Conservation (phyloP, 2,888 invertebrate genomes). For the Copidosoma aretas region DNA sequence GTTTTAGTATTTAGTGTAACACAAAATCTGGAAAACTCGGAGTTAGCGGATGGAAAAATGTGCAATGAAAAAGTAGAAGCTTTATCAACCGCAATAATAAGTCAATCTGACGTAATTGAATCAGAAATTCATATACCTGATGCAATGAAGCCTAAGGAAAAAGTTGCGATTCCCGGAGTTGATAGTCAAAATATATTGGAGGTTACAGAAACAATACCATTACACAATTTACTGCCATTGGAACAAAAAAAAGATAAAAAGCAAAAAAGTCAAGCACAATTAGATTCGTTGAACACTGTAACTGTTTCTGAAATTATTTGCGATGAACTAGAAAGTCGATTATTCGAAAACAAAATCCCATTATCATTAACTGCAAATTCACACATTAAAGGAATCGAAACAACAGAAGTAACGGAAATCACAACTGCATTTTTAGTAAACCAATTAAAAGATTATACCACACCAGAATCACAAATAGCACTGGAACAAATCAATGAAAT, state of each 20-base stretch:
- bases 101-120: slow-evolving; percentile 58
- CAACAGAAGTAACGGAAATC: slow-evolving; percentile 45
- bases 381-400: slow-evolving; percentile 51
- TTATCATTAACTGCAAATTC: slow-evolving; percentile 44
- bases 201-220: slow-evolving; percentile 53
- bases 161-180: slow-evolving; percentile 52
- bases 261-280: too few relatives aligned
- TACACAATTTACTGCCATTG: slow-evolving; percentile 49
- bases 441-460: slow-evolving; percentile 18
- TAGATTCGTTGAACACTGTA: slow-evolving; percentile 47
- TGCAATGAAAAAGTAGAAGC: slow-evolving; percentile 42
- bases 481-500: slow-evolving; percentile 48
- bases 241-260: slow-evolving; percentile 34
- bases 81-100: slow-evolving; percentile 36
- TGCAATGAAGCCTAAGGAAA: slow-evolving; percentile 40
- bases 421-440: slow-evolving; percentile 35
- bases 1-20: slow-evolving; percentile 49
- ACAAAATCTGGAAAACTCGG: slow-evolving; percentile 44
- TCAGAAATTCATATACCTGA: slow-evolving; percentile 51
- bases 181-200: slow-evolving; percentile 55
- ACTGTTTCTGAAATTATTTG: slow-evolving; percentile 46
- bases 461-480: slow-evolving; percentile 49
- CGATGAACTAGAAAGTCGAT: slow-evolving; percentile 46
- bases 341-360: slow-evolving; percentile 39
- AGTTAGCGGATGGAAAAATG: slow-evolving; percentile 40